Percentiles rank a stretch among this genome's conserved stretches.
phyloP scores from a whole-genome alignment of 1,140 invertebrate genomes.

The Lepidurus packardi region DNA sequence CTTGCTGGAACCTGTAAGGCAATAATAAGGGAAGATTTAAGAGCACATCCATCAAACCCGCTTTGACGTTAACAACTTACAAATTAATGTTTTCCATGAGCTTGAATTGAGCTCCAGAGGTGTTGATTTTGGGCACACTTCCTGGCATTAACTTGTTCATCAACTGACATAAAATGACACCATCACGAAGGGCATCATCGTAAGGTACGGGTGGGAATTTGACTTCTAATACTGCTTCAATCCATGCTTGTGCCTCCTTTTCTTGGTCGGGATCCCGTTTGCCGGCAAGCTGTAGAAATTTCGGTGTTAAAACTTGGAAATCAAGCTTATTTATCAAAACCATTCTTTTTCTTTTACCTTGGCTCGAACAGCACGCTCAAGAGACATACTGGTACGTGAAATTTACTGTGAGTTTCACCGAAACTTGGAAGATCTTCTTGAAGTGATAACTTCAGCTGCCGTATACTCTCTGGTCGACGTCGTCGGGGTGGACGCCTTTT shows the following conservation, averaged over 20 bases:
- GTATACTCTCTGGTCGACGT: not conserved
- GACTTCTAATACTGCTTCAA: constrained; percentile 76
- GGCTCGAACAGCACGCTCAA: constrained; percentile 26
- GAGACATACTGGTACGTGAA: not conserved
- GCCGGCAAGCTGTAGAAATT: constrained; percentile 64
- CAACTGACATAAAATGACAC: constrained; percentile 74
- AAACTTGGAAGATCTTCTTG: not conserved
- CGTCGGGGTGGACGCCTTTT: not conserved
- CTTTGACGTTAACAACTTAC: constrained; percentile 51
- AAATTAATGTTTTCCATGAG: constrained; percentile 90
- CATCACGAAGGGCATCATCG: constrained; percentile 80
- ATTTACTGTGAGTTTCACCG: not conserved
- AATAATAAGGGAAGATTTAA: not conserved
- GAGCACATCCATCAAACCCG: too few species aligned
- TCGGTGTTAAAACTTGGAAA: not conserved
- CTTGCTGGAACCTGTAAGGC: constrained; percentile 73
- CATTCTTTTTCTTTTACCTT: constrained; percentile 2
- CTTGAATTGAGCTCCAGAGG: constrained; percentile 80
- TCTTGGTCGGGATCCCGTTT: constrained; percentile 85
- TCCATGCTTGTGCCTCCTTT: constrained; percentile 83
- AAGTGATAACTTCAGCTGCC: not conserved
- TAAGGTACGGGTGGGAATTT: constrained; percentile 65
- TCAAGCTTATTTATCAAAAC: not conserved
- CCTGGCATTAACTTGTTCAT: constrained; percentile 83
- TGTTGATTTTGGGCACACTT: constrained; percentile 77